Conservation (phyloP, 2,797 vertebrate genomes). For the Silurus aristotelis region DNA sequence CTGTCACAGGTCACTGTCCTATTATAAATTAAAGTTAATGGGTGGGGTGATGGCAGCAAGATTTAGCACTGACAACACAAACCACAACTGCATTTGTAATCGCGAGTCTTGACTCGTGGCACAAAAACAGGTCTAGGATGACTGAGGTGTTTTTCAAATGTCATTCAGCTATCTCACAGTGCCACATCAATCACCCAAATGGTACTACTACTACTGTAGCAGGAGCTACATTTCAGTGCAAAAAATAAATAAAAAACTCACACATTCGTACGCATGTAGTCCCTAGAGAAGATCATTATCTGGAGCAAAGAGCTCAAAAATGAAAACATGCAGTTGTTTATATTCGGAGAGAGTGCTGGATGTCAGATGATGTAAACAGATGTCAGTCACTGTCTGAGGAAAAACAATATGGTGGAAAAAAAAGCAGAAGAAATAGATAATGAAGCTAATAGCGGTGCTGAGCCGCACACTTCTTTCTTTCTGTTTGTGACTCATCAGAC, state of each 20-base stretch:
- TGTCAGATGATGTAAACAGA: constrained; percentile 36
- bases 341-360: constrained; percentile 36
- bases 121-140: background rate
- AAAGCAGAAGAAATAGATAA: constrained; percentile 9
- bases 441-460: constrained; percentile 19
- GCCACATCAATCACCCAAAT: constrained; percentile 41
- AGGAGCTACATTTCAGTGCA: constrained; percentile 33
- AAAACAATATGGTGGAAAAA: constrained; percentile 22
- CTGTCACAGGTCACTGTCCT: constrained; percentile 28
- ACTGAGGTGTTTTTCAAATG: constrained; percentile 10
- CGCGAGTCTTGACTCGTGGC: background rate
- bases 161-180: constrained; percentile 28
- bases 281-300: constrained; percentile 53
- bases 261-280: constrained; percentile 36
- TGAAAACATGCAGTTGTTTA: constrained; percentile 45
- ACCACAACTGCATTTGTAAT: background rate
- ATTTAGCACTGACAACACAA: constrained; percentile 13
- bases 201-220: constrained; percentile 38
- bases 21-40: constrained; percentile 50
- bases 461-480: background rate
- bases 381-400: constrained; percentile 35
- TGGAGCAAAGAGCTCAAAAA: constrained; percentile 36
- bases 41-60: background rate
- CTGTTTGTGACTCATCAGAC: constrained; percentile 26
- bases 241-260: constrained; percentile 20